Conservation (phyloP, 1,140 invertebrate species). For the Epicauta chinensis region DNA sequence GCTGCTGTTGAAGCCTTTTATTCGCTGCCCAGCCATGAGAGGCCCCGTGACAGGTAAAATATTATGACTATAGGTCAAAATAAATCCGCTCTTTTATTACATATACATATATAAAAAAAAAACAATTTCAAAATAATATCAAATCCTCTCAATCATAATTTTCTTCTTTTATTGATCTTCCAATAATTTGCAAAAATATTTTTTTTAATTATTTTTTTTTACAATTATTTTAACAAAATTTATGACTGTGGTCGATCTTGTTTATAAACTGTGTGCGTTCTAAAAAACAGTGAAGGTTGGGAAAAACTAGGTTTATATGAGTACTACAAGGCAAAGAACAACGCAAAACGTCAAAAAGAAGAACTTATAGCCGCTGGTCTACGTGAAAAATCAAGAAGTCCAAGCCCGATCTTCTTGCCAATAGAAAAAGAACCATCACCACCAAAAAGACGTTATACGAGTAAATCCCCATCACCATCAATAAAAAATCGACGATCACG, state of each 20-base stretch:
- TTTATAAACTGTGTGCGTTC: constrained; percentile 13
- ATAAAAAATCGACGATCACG: constrained; percentile 35
- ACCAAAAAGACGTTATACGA: constrained; percentile 66
- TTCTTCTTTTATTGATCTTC: neutral
- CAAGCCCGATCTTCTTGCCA: constrained; percentile 59
- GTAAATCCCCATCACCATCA: constrained; percentile 46
- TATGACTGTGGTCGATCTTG: neutral
- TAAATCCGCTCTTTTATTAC: too few relatives aligned
- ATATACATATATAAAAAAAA: too few relatives aligned
- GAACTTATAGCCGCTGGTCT: constrained; percentile 68
- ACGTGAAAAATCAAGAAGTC: constrained; percentile 64
- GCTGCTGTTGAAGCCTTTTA: constrained; percentile 95
- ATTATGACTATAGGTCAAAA: constrained; percentile 6
- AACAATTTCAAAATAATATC: too few relatives aligned
- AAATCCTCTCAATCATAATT: too few relatives aligned
- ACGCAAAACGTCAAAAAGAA: constrained; percentile 82
- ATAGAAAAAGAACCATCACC: constrained; percentile 65
- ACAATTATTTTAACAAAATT: too few relatives aligned
- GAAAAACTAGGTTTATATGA: constrained; percentile 95
- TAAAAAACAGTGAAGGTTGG: constrained; percentile 83
- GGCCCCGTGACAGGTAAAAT: constrained; percentile 83
- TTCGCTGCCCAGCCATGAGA: constrained; percentile 84
- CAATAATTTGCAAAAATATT: neutral
- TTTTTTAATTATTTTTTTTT: too few relatives aligned
- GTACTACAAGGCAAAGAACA: constrained; percentile 94